These are phyloP conservation scores for Clunio marinus DNA, from an alignment of 2,888 invertebrate species.

Conservation along the genomic window DNA sequence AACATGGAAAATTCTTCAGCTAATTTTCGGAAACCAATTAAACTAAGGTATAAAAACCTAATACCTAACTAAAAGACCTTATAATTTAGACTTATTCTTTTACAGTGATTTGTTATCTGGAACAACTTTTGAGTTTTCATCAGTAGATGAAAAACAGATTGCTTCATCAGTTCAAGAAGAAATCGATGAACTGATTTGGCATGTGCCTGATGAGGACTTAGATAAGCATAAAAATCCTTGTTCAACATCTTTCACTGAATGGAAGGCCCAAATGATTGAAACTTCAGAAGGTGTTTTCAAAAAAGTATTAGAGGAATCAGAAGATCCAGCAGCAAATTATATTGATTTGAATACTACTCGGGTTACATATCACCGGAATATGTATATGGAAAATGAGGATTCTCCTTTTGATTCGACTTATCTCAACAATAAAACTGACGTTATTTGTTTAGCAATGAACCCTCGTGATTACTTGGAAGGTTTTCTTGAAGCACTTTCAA, in stretches of 20 bases:
- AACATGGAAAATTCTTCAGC: too few relatives aligned
- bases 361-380: slow-evolving; percentile 21
- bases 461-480: slow-evolving; percentile 56
- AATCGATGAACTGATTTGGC: not conserved
- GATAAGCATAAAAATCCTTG: slow-evolving; percentile 8
- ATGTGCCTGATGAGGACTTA: not conserved
- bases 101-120: not conserved
- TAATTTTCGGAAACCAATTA: too few relatives aligned
- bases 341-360: slow-evolving; percentile 3
- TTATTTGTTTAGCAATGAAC: slow-evolving; percentile 45
- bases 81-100: too few relatives aligned
- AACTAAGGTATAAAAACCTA: too few relatives aligned
- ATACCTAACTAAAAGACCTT: too few relatives aligned
- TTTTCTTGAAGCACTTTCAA: slow-evolving; percentile 63
- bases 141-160: not conserved
- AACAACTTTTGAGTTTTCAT: not conserved
- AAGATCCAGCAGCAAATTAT: not conserved
- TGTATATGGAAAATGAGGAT: slow-evolving; percentile 40
- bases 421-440: slow-evolving; percentile 45
- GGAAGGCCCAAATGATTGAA: not conserved
- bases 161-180: too few relatives aligned
- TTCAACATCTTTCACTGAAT: not conserved
- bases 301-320: not conserved
- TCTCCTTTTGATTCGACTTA: slow-evolving; percentile 50
- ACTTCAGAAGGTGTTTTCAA: not conserved